phyloP scores from a whole-genome alignment of 2,797 vertebrate species.

The Poecilia picta region DNA sequence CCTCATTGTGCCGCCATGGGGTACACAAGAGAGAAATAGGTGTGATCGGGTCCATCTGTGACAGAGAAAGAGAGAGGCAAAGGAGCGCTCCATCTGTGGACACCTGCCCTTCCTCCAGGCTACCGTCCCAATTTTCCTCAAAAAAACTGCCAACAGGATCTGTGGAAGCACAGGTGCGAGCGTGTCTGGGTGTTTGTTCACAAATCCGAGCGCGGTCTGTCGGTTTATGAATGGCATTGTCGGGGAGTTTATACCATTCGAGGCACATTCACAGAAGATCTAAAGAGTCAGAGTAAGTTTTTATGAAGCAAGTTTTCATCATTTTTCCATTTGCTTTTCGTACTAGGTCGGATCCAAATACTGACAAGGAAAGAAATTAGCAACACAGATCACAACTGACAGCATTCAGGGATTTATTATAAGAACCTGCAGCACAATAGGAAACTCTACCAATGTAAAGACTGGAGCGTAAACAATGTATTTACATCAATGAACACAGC shows the following conservation, averaged over 20 bases:
- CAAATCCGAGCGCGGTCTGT: slow-evolving; percentile 23
- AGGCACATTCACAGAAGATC: slow-evolving; percentile 2
- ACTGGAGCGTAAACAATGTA: neutral
- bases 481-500: neutral
- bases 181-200: slow-evolving; percentile 36
- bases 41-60: slow-evolving; percentile 79
- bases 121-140: slow-evolving; percentile 51
- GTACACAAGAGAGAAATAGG: slow-evolving; percentile 73
- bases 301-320: neutral
- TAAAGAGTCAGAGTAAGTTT: neutral
- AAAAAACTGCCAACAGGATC: slow-evolving; percentile 67
- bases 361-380: neutral
- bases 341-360: neutral
- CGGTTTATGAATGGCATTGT: slow-evolving; percentile 17
- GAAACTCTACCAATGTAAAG: neutral
- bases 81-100: slow-evolving; percentile 74
- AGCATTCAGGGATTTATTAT: neutral
- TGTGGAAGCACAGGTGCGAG: slow-evolving; percentile 64
- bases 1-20: slow-evolving; percentile 58
- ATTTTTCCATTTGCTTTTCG: neutral
- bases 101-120: slow-evolving; percentile 75
- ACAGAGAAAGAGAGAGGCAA: slow-evolving; percentile 40
- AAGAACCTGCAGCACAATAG: neutral
- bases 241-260: slow-evolving; percentile 22
- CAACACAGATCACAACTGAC: neutral